Evolutionary conservation across 2,797 vertebrate species (phyloP).

Genomic region (Nyctalus aviator): DNA sequence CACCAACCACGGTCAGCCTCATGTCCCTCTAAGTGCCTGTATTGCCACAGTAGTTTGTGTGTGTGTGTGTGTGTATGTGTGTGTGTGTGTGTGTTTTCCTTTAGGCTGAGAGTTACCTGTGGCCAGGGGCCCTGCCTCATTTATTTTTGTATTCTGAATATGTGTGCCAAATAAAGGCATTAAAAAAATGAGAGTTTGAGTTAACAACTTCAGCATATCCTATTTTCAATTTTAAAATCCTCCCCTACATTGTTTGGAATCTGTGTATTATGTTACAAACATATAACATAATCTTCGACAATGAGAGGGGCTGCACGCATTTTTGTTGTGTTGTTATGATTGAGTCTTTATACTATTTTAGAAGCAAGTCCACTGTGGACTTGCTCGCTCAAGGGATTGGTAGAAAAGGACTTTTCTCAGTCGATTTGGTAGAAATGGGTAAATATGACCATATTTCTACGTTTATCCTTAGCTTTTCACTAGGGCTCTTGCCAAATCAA

Average conservation of each 20-base stretch:
- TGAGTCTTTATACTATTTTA: not conserved
- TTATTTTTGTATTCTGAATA: not conserved
- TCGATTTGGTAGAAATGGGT: too few relatives aligned
- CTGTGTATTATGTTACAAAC: not conserved
- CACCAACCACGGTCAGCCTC: not conserved
- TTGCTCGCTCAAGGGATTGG: too few relatives aligned
- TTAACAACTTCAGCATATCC: not conserved
- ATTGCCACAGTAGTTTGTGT: not conserved
- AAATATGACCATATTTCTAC: not conserved
- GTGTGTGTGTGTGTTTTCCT: not conserved
- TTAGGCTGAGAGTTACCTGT: not conserved
- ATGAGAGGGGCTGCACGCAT: not conserved
- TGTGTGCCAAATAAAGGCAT: not conserved
- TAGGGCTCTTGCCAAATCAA: not conserved
- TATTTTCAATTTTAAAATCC: not conserved
- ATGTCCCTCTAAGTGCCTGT: not conserved
- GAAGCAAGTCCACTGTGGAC: not conserved
- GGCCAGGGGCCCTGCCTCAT: not conserved
- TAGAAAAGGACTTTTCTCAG: rapidly evolving
- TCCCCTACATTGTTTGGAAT: not conserved
- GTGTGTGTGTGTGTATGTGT: not conserved
- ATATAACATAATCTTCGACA: not conserved
- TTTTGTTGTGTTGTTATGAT: not conserved
- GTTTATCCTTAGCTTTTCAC: not conserved
- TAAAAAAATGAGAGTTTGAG: not conserved